Percentiles rank a stretch among this genome's conserved stretches.
Conservation (phyloP, 2,797 vertebrate genomes). For the Sylvilagus floridanus region DNA sequence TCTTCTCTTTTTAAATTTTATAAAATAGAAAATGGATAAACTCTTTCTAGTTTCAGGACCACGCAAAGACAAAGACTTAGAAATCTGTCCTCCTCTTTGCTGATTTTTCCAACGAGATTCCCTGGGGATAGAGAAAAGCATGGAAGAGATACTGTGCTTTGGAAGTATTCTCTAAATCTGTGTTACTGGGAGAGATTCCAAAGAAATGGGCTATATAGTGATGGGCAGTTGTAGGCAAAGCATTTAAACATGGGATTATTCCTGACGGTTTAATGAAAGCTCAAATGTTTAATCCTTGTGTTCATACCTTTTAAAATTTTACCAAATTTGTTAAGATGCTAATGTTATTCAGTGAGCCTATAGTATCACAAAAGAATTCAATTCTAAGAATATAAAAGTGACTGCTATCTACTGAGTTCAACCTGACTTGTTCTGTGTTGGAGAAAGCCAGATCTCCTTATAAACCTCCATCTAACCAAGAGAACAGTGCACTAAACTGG, state of each 20-base stretch:
- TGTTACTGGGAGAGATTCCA: slow-evolving; percentile 63
- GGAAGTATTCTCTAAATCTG: slow-evolving; percentile 71
- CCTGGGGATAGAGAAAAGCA: slow-evolving; percentile 70
- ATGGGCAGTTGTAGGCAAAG: not conserved
- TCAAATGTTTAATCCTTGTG: slow-evolving; percentile 27
- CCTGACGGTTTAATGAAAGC: slow-evolving; percentile 55
- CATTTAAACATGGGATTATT: slow-evolving; percentile 55
- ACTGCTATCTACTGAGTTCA: not conserved
- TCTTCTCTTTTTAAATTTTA: slow-evolving; percentile 34
- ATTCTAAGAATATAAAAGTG: not conserved
- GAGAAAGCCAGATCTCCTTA: not conserved
- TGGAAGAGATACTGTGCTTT: slow-evolving; percentile 60
- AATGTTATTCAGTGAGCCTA: not conserved
- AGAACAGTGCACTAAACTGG: not conserved
- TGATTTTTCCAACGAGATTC: slow-evolving; percentile 74
- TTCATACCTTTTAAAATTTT: not conserved
- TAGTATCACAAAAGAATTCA: not conserved
- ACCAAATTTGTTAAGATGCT: not conserved
- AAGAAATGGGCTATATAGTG: slow-evolving; percentile 57
- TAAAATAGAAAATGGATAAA: slow-evolving; percentile 66
- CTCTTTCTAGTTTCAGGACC: slow-evolving; percentile 77
- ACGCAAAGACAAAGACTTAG: slow-evolving; percentile 68
- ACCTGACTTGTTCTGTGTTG: not conserved
- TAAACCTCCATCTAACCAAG: not conserved
- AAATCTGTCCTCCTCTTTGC: slow-evolving; percentile 67